Percentiles rank a stretch among this genome's conserved stretches.
Conservation (phyloP, 1,140 invertebrate species). For the Zophobas atratus region DNA sequence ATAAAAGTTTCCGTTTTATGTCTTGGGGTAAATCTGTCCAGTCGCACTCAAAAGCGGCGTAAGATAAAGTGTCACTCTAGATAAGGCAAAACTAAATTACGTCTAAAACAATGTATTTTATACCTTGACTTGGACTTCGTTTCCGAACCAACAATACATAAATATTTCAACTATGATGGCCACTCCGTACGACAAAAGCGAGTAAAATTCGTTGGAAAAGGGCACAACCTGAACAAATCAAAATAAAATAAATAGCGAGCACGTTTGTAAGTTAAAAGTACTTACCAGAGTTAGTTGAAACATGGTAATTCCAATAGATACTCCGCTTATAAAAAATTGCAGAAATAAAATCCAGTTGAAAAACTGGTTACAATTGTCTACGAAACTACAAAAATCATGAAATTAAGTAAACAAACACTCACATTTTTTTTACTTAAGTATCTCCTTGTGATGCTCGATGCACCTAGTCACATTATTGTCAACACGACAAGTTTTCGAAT, state of each 20-base stretch:
- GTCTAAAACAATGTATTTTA: neutral
- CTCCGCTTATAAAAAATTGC: neutral
- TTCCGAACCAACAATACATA: no score
- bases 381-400: neutral
- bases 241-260: neutral
- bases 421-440: constrained; percentile 3
- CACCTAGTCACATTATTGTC: neutral
- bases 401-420: neutral
- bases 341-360: constrained; percentile 4
- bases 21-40: no score
- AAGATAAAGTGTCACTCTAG: neutral
- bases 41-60: neutral
- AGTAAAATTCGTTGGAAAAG: constrained; percentile 1
- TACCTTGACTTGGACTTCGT: neutral
- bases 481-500: neutral
- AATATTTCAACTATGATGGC: constrained; percentile 1
- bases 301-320: no score
- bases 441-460: constrained; percentile 8
- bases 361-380: neutral
- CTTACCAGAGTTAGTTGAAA: neutral
- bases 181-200: constrained; percentile 1
- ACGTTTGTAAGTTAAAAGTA: neutral
- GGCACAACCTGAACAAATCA: neutral
- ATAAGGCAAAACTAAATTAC: neutral
- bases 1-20: no score